A percentile compares a stretch with the other conserved stretches of the same genome.
These are phyloP conservation scores for Seira sanloemensis DNA, from an alignment of 2,888 invertebrate genomes.

Conservation along the genomic window DNA sequence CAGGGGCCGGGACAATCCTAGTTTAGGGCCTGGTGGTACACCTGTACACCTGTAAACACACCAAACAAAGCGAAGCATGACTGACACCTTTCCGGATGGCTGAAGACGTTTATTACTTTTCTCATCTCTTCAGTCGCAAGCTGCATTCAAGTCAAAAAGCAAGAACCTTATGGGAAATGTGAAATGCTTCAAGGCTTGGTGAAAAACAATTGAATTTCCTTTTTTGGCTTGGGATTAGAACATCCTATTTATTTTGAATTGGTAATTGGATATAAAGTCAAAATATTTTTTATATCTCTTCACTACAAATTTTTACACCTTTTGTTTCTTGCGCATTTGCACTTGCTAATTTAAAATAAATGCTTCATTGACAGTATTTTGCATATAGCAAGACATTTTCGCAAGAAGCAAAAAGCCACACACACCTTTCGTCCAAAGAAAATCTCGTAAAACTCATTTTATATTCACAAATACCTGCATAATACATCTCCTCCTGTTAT, in stretches of 20 bases:
- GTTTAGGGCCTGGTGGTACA: no score
- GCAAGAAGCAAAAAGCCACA: not conserved
- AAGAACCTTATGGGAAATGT: no score
- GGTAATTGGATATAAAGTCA: not conserved
- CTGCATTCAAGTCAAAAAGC: not conserved
- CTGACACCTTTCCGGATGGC: conserved; percentile 38
- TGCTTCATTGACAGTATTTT: not conserved
- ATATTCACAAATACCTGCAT: not conserved
- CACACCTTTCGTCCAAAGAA: no score
- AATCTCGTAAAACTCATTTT: no score
- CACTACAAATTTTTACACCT: no score
- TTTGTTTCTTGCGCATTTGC: no score
- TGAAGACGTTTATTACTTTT: conserved; percentile 41
- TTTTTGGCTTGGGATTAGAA: not conserved
- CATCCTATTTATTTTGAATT: not conserved
- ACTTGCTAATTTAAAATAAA: not conserved
- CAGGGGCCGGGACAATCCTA: no score
- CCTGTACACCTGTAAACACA: no score
- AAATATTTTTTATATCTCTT: not conserved
- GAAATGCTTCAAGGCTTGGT: no score
- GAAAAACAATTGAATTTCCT: not conserved
- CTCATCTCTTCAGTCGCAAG: conserved; percentile 15
- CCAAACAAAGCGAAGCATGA: conserved; percentile 16
- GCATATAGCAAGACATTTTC: not conserved
- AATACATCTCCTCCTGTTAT: not conserved